Conservation (phyloP, 2,888 invertebrate species). For the Matsumyia berberina region DNA sequence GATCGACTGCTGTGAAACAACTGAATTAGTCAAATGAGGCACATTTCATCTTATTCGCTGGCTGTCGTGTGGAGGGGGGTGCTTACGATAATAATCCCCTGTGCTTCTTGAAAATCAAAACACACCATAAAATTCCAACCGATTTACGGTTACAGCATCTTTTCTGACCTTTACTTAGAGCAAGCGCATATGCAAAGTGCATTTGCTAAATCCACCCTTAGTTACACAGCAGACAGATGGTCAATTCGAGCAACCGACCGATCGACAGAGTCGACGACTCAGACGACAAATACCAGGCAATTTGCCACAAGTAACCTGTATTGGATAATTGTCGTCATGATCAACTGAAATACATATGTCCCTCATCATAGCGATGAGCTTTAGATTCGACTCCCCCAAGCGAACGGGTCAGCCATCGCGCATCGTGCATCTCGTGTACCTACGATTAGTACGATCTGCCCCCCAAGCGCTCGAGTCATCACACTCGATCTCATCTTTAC, state of each 20-base stretch:
- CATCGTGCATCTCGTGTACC: slow-evolving; percentile 28
- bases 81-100: slow-evolving; percentile 2
- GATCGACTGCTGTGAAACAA: slow-evolving; percentile 74
- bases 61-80: neutral
- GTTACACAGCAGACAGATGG: slow-evolving; percentile 1
- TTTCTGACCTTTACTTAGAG: slow-evolving; percentile 31
- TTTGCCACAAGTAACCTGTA: slow-evolving; percentile 71
- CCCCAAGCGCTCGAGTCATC: slow-evolving; percentile 10
- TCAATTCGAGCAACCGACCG: neutral
- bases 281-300: slow-evolving; percentile 40
- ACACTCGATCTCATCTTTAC: slow-evolving; percentile 7
- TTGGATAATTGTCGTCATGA: slow-evolving; percentile 73
- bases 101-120: slow-evolving; percentile 37
- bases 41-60: slow-evolving; percentile 77
- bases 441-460: neutral
- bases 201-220: slow-evolving; percentile 45
- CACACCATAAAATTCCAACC: slow-evolving; percentile 10
- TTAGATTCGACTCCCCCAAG: slow-evolving; percentile 38
- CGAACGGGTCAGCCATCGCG: slow-evolving; percentile 34
- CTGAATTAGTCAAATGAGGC: slow-evolving; percentile 77
- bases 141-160: slow-evolving; percentile 41
- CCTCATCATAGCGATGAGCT: slow-evolving; percentile 31
- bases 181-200: slow-evolving; percentile 18
- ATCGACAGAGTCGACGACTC: slow-evolving; percentile 20
- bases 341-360: slow-evolving; percentile 46